Evolutionary conservation across 2,113 vertebrate genomes (phyloP).

Genomic region (Nymphicus hollandicus): DNA sequence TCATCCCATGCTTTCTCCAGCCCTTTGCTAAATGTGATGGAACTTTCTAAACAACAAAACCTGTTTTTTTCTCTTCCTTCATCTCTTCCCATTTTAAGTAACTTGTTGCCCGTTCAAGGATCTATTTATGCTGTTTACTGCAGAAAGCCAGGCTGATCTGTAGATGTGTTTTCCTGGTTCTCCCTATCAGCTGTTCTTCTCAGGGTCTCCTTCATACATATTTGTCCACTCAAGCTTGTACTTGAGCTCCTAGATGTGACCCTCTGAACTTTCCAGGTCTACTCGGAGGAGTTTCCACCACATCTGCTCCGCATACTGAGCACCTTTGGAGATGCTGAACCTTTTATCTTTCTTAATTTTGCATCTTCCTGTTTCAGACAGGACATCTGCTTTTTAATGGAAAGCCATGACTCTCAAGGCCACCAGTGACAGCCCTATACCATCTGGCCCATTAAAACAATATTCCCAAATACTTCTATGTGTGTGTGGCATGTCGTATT

Average conservation of each 20-base stretch:
- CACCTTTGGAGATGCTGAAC: not conserved
- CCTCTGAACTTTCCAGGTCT: not conserved
- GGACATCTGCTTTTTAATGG: not conserved
- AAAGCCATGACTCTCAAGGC: not conserved
- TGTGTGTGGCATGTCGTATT: not conserved
- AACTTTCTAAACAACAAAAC: not conserved
- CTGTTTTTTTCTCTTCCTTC: not conserved
- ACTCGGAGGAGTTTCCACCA: not conserved
- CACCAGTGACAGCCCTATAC: not conserved
- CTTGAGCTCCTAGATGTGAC: not conserved
- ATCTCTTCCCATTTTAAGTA: not conserved
- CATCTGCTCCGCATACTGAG: not conserved
- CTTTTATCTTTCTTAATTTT: not conserved
- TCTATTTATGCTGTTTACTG: not conserved
- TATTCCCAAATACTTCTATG: not conserved
- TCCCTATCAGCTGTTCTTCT: not conserved
- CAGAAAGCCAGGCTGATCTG: not conserved
- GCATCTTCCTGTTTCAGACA: not conserved
- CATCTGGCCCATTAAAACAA: not conserved
- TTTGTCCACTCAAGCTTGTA: not conserved
- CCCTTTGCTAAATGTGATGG: not conserved
- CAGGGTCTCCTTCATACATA: not conserved
- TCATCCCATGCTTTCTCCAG: conserved; percentile 4
- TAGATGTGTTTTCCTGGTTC: not conserved
- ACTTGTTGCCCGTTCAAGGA: not conserved